Evolutionary conservation across 2,888 invertebrate genomes (phyloP), one percentile per base, ranked within the genome.

Genomic region (Notodonta dromedarius): DNA sequence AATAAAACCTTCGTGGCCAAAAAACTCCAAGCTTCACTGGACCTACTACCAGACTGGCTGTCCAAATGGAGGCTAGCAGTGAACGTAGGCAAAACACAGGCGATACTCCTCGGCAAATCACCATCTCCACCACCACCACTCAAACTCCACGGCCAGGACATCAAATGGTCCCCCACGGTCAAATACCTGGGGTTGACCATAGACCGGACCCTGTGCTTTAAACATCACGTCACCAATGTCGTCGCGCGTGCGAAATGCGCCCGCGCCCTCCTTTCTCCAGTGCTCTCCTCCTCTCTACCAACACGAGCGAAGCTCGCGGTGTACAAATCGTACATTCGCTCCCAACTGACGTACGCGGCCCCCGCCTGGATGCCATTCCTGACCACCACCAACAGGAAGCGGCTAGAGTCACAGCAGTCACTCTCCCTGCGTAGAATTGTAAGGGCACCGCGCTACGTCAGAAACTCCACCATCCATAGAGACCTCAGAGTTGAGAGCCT

Each of bases 101-200:
- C 24, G 24, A 24, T 24, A 24, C 24, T 24, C 1, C 2, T 24
- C 24, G 2, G 24, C 24, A 24, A 24, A 24, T 2, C 24, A 24
- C 24, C 24, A 0, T 16, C 0, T 5, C 1, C 35, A 0, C 56
- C 62, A 0, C 50, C 55, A 9, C 57, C 51, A 6, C 53, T 68
- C 0, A 14, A 52, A 3, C 53, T 70, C 0, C 24, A 11, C 7
- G 67, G 60, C 0, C 42, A 60, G n/a, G 61, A 57, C 24, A 56
- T 70, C 53, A 11, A 16, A 11, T 72, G 70, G 66, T 9, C 54
- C 24, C n/a, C 16, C 4, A 57, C 24, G 35, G 60, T 42, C 11
- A 72, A 62, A 40, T 73, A 73, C 65, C 68, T 73, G 9, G 71
- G 73, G 12, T 6, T 42, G 42, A 42, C 42, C 42, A 42, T 42